phyloP scores from a whole-genome alignment of 2,797 vertebrate species.

The Salmo trutta region DNA sequence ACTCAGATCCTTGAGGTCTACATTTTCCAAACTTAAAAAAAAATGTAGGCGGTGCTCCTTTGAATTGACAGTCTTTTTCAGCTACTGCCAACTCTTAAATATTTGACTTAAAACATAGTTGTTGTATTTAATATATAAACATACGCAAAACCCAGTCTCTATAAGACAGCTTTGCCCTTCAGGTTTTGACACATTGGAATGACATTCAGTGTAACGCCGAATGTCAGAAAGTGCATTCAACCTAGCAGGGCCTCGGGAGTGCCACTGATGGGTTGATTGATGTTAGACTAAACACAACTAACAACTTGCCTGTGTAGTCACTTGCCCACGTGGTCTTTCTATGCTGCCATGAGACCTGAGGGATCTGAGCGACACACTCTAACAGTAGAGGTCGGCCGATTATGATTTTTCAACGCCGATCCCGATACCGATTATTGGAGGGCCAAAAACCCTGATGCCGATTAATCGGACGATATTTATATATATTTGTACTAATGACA shows the following conservation, averaged over 20 bases:
- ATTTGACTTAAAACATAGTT: neutral
- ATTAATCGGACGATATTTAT: no score
- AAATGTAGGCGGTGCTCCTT: neutral
- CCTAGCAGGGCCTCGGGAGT: neutral
- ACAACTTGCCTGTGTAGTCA: slow-evolving; percentile 13
- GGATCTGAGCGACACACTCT: slow-evolving; percentile 13
- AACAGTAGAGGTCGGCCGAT: slow-evolving; percentile 18
- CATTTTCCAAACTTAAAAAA: neutral
- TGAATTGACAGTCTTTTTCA: neutral
- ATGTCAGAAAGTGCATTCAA: slow-evolving; percentile 8
- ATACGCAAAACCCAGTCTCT: neutral
- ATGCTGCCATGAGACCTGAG: neutral
- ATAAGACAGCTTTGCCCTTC: slow-evolving; percentile 19
- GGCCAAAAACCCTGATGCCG: no score
- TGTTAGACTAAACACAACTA: slow-evolving; percentile 15
- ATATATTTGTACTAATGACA: no score
- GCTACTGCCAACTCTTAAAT: neutral
- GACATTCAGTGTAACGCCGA: neutral
- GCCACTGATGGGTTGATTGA: slow-evolving; percentile 19
- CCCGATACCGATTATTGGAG: no score
- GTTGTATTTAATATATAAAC: neutral
- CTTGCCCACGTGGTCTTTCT: neutral
- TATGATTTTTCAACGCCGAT: no score
- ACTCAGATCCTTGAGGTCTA: neutral
- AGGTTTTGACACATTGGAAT: slow-evolving; percentile 14